Evolutionary conservation across 2,113 vertebrate genomes (phyloP).

Genomic region (Ailurus styani): DNA sequence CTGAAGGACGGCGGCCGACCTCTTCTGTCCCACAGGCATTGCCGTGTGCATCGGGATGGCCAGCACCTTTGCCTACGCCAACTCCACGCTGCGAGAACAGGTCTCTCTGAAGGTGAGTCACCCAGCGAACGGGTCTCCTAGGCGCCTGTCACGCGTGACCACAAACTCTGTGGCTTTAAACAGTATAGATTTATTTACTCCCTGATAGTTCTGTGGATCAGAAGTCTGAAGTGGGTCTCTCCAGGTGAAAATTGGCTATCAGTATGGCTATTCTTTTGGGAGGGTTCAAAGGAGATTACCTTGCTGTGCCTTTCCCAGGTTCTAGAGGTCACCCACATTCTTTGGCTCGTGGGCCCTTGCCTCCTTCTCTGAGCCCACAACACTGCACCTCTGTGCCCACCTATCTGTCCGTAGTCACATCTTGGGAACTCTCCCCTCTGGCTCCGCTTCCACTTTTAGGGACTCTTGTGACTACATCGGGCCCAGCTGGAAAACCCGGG

Average conservation of each 20-base stretch:
- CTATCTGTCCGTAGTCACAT: not conserved
- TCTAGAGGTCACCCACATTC: not conserved
- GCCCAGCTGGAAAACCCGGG: not conserved
- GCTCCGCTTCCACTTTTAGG: not conserved
- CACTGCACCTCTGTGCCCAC: not conserved
- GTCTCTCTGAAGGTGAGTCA: slow-evolving; percentile 93
- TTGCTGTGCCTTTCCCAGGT: not conserved
- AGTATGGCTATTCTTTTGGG: not conserved
- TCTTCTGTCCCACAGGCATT: slow-evolving; percentile 86
- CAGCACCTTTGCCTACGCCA: slow-evolving; percentile 96
- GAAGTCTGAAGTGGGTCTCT: not conserved
- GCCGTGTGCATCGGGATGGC: slow-evolving; percentile 96
- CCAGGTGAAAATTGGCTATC: accelerated
- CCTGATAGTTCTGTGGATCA: accelerated
- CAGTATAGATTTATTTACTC: accelerated
- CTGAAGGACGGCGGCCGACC: not conserved
- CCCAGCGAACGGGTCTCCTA: accelerated
- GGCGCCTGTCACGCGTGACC: too few species aligned
- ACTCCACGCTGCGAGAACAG: slow-evolving; percentile 93
- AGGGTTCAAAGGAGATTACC: not conserved
- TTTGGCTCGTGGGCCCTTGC: not conserved
- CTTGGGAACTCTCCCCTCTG: not conserved
- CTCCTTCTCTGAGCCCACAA: too few species aligned
- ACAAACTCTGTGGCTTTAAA: not conserved
- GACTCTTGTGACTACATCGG: not conserved